Conservation (phyloP, 2,888 invertebrate genomes). For the Trichopoda pennipes region DNA sequence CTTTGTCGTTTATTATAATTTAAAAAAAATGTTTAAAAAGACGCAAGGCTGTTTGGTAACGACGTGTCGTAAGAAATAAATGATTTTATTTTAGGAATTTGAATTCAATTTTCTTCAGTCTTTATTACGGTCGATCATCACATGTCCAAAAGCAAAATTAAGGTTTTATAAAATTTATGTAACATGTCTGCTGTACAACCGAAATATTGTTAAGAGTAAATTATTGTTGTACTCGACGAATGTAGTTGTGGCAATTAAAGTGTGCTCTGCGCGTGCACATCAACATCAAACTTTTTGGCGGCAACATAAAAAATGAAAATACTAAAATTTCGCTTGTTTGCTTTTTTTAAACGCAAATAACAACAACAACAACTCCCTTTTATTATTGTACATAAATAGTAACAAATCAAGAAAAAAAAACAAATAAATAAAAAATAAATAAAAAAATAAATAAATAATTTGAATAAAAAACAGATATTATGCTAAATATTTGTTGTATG, state of each 20-base stretch:
- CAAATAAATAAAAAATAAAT: no score
- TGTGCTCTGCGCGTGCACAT: conserved; percentile 66
- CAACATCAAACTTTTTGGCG: conserved; percentile 43
- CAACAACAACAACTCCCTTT: conserved; percentile 24
- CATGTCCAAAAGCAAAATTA: conserved; percentile 26
- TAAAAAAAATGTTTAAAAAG: no score
- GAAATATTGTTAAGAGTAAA: conserved; percentile 32
- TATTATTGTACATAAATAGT: conserved; percentile 43
- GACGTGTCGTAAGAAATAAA: no score
- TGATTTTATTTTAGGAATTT: no score
- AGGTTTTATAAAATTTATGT: conserved; percentile 38
- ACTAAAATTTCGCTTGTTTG: conserved; percentile 44
- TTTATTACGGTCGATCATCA: background rate
- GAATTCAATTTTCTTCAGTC: background rate
- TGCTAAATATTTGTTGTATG: conserved; percentile 59
- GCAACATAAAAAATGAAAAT: conserved; percentile 45
- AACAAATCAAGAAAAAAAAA: conserved; percentile 31
- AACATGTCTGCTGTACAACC: conserved; percentile 44
- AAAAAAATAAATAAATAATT: conserved; percentile 20
- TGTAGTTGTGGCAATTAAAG: conserved; percentile 62
- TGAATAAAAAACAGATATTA: conserved; percentile 38
- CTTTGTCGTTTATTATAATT: no score
- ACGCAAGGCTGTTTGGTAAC: no score
- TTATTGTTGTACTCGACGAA: conserved; percentile 29
- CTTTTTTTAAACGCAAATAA: conserved; percentile 38